Base-by-base conservation (phyloP, 2,113 vertebrate species). In the Gasterosteus nipponicus region DNA sequence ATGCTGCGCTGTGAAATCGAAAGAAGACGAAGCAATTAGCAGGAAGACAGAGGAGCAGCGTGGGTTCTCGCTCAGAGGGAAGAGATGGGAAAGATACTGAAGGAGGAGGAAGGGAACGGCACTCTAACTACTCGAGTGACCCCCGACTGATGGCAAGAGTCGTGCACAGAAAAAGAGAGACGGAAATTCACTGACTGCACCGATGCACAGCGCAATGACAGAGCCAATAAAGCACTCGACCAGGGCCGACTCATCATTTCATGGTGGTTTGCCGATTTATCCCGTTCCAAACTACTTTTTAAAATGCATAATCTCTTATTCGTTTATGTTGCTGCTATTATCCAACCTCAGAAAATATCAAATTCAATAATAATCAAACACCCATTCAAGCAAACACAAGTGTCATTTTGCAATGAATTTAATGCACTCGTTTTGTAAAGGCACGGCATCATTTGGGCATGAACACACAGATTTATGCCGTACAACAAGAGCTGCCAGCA, bases 231-330 rank as follows among this genome's bases (percentile, higher is more conserved):
- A 38, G 35, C 35, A 35, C 33, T 35, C 33, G 5, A 49, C 51
- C 29, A 51, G n/a, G 7, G 33, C 8, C 38, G 33, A 86, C 69
- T 70, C 64, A 65, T 78, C 26, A 69, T 73, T 84, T 84, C 44
- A 51, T 2, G 26, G 16, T 31, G 46, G 56, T 56, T n/a, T 72
- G 63, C n/a, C 46, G 75, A 60, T 33, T 69, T 33, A 35, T 63
- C 6, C 44, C 57, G 35, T 35, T 75, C 41, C 38, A 26, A 47
- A 64, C 11, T 22, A n/a, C 64, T 3, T 41, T 46, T 29, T 53
- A 69, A 44, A 69, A 82, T 42, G 31, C 33, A 10, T 33, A n/a
- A 60, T 69, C 42, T n/a, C 29, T 16, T 46, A 56, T 42, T 29
- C 2, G 31, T 51, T 38, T 39, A 42, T 59, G 16, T 11, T 47